phyloP scores from a whole-genome alignment of 2,113 vertebrate genomes.

The Casuarius casuarius region DNA sequence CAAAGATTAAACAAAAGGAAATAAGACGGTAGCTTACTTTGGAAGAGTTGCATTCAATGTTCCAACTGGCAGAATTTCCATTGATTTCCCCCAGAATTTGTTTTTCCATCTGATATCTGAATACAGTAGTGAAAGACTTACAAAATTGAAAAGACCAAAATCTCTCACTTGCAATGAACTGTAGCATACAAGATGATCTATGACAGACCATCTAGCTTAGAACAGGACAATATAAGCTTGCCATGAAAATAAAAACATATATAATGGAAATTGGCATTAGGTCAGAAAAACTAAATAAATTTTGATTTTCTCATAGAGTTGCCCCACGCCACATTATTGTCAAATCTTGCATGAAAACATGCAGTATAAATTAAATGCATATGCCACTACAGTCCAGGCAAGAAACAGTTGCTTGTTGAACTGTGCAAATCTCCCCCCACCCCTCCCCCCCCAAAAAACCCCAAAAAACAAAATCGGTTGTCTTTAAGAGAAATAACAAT shows the following conservation, averaged over 20 bases:
- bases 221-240: not conserved
- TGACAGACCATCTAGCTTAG: not conserved
- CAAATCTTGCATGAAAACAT: not conserved
- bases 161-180: not conserved
- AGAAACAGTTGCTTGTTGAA: not conserved
- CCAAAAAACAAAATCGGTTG: not conserved
- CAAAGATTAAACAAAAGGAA: not conserved
- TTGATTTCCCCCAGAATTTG: constrained; percentile 99
- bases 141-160: not conserved
- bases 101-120: constrained; percentile 99
- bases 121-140: constrained; percentile 28
- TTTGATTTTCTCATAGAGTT: not conserved
- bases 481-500: not conserved
- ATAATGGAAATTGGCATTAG: not conserved
- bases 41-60: constrained; percentile 92
- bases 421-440: not conserved
- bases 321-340: not conserved
- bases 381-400: not conserved
- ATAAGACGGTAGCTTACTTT: constrained; percentile 81
- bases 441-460: no score
- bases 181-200: not conserved
- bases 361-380: not conserved
- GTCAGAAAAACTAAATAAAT: not conserved
- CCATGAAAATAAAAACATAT: not conserved
- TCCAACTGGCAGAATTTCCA: constrained; percentile 98